A percentile compares a stretch with the other conserved stretches of the same genome.
phyloP scores from a whole-genome alignment of 2,797 vertebrate species.

The Liasis olivaceus region DNA sequence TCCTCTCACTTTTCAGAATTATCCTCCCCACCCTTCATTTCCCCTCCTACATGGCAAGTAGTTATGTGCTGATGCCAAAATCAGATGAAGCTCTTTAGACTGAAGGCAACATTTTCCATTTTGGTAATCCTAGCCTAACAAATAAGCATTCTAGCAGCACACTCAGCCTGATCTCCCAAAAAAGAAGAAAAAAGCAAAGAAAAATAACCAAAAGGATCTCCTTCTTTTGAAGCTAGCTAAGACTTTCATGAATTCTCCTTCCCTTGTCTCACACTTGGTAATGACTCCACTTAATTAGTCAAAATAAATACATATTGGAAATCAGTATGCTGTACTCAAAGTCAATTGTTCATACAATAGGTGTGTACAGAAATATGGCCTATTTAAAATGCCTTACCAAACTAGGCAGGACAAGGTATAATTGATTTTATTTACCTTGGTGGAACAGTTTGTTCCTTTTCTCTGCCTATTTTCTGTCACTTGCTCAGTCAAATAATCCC shows the following conservation, averaged over 20 bases:
- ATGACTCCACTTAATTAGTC: conserved; percentile 52
- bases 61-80: neutral
- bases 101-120: neutral
- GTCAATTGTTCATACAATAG: conserved; percentile 48
- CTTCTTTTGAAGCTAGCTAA: neutral
- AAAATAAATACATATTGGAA: conserved; percentile 56
- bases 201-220: neutral
- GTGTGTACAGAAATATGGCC: conserved; percentile 43
- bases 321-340: conserved; percentile 54
- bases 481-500: rapidly evolving
- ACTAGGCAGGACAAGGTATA: conserved; percentile 44
- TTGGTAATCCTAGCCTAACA: neutral
- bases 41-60: neutral
- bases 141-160: neutral
- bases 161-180: neutral
- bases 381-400: conserved; percentile 55
- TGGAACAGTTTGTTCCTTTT: conserved; percentile 32
- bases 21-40: neutral
- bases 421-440: conserved; percentile 52
- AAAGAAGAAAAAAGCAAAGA: neutral
- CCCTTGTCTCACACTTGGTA: conserved; percentile 16
- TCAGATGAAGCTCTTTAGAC: neutral
- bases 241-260: neutral
- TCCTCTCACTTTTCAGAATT: neutral
- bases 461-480: neutral